Evolutionary conservation across 2,888 invertebrate species (phyloP).

Genomic region (Xiphydria camelus): DNA sequence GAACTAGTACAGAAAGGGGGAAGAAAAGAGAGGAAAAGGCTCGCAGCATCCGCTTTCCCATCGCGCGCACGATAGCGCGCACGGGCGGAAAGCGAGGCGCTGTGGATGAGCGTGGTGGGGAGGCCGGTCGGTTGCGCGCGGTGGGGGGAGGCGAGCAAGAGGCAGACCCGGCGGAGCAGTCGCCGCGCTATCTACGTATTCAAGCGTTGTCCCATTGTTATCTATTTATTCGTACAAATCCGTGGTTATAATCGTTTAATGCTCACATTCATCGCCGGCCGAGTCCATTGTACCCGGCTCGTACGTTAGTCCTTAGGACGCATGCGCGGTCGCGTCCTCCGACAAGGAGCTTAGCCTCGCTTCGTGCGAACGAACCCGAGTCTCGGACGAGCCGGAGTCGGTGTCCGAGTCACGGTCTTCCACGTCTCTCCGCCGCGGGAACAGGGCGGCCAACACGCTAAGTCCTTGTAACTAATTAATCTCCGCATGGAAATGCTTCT

Average conservation of each 20-base stretch:
- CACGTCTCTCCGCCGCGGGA: background rate
- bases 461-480: slow-evolving; percentile 50
- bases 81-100: background rate
- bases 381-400: slow-evolving; percentile 12
- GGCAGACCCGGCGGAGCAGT: slow-evolving; percentile 2
- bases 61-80: slow-evolving; percentile 7
- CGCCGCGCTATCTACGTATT: slow-evolving; percentile 15
- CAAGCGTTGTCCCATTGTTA: slow-evolving; percentile 38
- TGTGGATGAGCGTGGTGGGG: background rate
- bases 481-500: slow-evolving; percentile 39
- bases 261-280: slow-evolving; percentile 43
- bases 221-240: slow-evolving; percentile 50
- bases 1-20: slow-evolving; percentile 3
- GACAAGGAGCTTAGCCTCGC: slow-evolving; percentile 47
- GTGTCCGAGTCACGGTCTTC: slow-evolving; percentile 4
- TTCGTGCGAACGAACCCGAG: slow-evolving; percentile 32
- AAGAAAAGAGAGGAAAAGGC: slow-evolving; percentile 4
- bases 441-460: slow-evolving; percentile 9
- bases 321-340: slow-evolving; percentile 48
- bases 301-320: slow-evolving; percentile 44
- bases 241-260: slow-evolving; percentile 50
- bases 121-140: background rate
- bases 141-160: slow-evolving; percentile 4
- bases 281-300: slow-evolving; percentile 34
- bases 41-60: no score